Base-by-base conservation (phyloP, 2,888 invertebrate species). In the Acleris cristana region DNA sequence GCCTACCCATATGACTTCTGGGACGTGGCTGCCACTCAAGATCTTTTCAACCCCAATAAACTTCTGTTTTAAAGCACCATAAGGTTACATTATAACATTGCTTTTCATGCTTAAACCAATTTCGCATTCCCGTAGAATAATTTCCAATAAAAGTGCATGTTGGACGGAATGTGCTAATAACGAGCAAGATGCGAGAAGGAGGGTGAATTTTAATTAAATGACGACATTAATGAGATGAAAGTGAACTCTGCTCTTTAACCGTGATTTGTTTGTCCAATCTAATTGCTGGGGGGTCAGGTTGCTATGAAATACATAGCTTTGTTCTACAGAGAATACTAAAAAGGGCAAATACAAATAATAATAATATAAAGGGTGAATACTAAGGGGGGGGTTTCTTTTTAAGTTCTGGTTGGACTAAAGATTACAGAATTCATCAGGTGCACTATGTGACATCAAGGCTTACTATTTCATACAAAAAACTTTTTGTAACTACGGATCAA, bases 181-280 rank as follows among this genome's bases (percentile, higher is more conserved):
- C 86, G 82, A 85, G 86, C 83, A 83, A 86, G 88, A 84, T 84
- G 84, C 84, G 77, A 80, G 79, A 76, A 83, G 84, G 83, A 85
- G 91, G 91, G 90, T 87, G 88, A 86, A 88, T 89, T 91, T 92
- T 91, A 92, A 92, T 92, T 91, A 92, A 92, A 92, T 87, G 86
- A 83, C 81, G 84, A 86, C 85, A 87, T 87, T 90, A 90, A 90
- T 88, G 88, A 88, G 90, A 92, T 87, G 89, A 89, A 89, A 89
- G 87, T 84, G 87, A 86, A 87, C 82, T 80, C 79, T 80, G 82
- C 78, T 81, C 82, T 85, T 86, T 88, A 84, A 89, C 87, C 88
- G 87, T 85, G 91, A 91, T 91, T 91, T 92, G 91, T 91, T 90
- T 90, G 88, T 86, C 79, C 83, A 82, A 83, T 83, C 82, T 84